These are phyloP conservation scores for Fulmarus glacialis DNA, from an alignment of 2,113 vertebrate genomes.

Conservation along the genomic window DNA sequence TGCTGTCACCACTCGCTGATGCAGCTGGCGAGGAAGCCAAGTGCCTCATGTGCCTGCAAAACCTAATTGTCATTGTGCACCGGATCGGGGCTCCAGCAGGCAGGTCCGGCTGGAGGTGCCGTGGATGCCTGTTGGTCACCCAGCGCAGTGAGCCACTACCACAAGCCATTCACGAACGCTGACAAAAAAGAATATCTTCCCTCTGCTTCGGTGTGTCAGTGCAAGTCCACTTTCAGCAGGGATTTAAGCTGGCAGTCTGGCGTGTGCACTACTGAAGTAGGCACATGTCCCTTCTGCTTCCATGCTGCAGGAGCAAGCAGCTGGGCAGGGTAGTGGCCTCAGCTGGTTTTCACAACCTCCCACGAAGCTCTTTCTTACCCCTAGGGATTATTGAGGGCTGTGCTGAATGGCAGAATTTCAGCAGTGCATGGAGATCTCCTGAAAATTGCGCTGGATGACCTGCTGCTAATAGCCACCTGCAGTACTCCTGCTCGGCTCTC, in stretches of 20 bases:
- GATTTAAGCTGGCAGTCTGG: neutral
- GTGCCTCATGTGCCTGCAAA: neutral
- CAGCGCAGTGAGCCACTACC: accelerated
- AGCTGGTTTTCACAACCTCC: neutral
- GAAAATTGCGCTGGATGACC: neutral
- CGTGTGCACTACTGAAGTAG: accelerated
- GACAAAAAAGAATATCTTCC: neutral
- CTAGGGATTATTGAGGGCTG: neutral
- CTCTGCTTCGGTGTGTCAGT: neutral
- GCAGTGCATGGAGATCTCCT: neutral
- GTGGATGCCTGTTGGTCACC: accelerated
- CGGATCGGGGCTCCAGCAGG: accelerated
- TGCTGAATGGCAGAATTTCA: neutral
- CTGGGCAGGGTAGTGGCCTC: neutral
- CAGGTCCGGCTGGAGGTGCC: neutral
- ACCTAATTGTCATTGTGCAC: accelerated
- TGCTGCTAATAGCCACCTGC: neutral
- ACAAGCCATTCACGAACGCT: neutral
- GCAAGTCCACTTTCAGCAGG: neutral
- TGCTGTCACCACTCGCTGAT: neutral
- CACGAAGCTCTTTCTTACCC: neutral
- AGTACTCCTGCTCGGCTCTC: neutral
- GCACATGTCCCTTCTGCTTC: neutral
- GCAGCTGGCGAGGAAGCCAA: neutral
- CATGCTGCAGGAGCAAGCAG: neutral